phyloP scores from a whole-genome alignment of 2,888 invertebrate species.

The Cheilosia variabilis region DNA sequence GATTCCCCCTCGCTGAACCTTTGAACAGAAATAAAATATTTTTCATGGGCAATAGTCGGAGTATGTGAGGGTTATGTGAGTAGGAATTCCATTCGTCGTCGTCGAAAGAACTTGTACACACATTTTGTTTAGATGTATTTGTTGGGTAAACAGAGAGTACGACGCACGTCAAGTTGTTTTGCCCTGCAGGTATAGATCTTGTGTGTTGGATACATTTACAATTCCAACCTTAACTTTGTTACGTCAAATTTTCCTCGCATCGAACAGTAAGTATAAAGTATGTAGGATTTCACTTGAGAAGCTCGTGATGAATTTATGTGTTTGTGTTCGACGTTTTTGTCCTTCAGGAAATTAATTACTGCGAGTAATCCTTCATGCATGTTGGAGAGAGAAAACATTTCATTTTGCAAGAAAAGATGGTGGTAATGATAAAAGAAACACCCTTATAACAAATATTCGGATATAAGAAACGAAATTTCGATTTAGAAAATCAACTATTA shows the following conservation, averaged over 20 bases:
- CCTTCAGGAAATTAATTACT: conserved; percentile 40
- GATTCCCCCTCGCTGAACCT: not conserved
- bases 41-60: not conserved
- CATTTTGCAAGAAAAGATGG: too few relatives aligned
- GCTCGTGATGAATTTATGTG: not conserved
- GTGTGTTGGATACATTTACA: conserved; percentile 6
- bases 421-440: too few relatives aligned
- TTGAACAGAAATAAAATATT: not conserved
- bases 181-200: not conserved
- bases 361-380: conserved; percentile 7
- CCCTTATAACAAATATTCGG: too few relatives aligned
- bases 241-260: conserved; percentile 7
- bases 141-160: not conserved
- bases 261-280: conserved; percentile 12
- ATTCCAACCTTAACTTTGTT: conserved; percentile 24
- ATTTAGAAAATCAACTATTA: too few relatives aligned
- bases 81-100: not conserved
- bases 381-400: too few relatives aligned
- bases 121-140: not conserved
- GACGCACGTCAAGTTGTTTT: not conserved
- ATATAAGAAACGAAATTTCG: too few relatives aligned
- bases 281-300: not conserved
- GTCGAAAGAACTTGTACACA: not conserved
- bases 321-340: conserved; percentile 1
- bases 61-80: not conserved